Evolutionary conservation across 2,113 vertebrate genomes (phyloP).

Genomic region (Platichthys flesus): DNA sequence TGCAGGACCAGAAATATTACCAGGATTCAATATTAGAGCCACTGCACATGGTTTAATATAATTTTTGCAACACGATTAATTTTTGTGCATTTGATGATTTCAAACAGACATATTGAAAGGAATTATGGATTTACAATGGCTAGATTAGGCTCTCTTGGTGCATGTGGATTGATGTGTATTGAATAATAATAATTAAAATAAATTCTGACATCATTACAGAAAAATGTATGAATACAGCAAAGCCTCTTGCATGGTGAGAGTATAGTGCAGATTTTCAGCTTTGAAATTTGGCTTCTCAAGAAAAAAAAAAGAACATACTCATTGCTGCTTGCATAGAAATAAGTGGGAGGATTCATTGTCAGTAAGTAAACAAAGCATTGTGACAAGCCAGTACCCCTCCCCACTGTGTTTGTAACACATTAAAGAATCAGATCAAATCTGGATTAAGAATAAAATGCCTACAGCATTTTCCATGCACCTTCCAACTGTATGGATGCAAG

Average conservation of each 20-base stretch:
- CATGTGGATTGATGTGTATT: conserved; percentile 34
- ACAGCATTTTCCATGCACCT: conserved; percentile 23
- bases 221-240: conserved; percentile 40
- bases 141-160: conserved; percentile 50
- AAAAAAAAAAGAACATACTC: conserved; percentile 22
- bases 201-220: conserved; percentile 40
- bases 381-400: conserved; percentile 57
- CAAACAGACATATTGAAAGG: conserved; percentile 39
- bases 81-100: conserved; percentile 48
- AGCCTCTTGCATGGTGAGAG: conserved; percentile 20
- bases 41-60: conserved; percentile 35
- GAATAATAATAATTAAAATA: conserved; percentile 54
- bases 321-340: conserved; percentile 43
- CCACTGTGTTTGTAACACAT: conserved; percentile 48
- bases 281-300: conserved; percentile 40
- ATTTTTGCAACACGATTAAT: conserved; percentile 41
- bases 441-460: conserved; percentile 60
- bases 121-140: conserved; percentile 37
- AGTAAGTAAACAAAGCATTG: conserved; percentile 66
- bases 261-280: conserved; percentile 29
- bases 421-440: conserved; percentile 67
- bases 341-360: conserved; percentile 71
- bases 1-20: conserved; percentile 14
- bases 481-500: conserved; percentile 35
- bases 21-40: conserved; percentile 35